These are phyloP conservation scores for Platalea minor DNA, from an alignment of 2,797 vertebrate genomes.

Conservation along the genomic window DNA sequence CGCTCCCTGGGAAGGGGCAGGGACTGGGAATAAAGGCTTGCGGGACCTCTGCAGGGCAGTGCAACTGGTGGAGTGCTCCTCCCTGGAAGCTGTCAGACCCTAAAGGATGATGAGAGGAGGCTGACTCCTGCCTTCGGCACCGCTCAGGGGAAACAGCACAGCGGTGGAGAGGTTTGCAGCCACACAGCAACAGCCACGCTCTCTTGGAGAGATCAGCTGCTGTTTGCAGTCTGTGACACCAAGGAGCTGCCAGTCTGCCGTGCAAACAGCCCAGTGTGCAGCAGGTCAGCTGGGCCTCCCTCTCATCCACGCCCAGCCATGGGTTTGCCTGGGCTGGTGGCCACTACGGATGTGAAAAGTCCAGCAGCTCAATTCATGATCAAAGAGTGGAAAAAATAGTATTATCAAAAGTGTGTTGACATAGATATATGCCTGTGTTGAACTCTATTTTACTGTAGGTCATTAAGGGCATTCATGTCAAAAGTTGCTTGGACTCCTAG, in stretches of 20 bases:
- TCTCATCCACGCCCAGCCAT: rapidly evolving
- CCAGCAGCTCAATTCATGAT: not conserved
- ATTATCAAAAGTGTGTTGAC: not conserved
- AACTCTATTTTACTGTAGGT: not conserved
- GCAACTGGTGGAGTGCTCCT: not conserved
- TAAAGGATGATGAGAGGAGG: not conserved
- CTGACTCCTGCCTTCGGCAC: not conserved
- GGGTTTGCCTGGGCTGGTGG: not conserved
- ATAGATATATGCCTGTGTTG: not conserved
- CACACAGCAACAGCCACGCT: rapidly evolving
- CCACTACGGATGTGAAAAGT: rapidly evolving
- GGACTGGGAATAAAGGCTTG: not conserved
- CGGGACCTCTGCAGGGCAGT: not conserved
- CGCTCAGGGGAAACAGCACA: not conserved
- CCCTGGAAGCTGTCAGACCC: not conserved
- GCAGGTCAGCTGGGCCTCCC: not conserved
- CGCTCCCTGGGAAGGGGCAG: not conserved
- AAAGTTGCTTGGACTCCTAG: not conserved
- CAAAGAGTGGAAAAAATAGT: not conserved
- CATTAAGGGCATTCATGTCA: not conserved
- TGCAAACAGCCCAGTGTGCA: not conserved
- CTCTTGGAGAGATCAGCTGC: not conserved
- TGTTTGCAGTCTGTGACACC: not conserved
- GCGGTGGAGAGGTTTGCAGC: not conserved
- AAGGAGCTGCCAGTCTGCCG: not conserved